Conservation (phyloP, 2,113 vertebrate species). For the Cyprinodon tularosa region DNA sequence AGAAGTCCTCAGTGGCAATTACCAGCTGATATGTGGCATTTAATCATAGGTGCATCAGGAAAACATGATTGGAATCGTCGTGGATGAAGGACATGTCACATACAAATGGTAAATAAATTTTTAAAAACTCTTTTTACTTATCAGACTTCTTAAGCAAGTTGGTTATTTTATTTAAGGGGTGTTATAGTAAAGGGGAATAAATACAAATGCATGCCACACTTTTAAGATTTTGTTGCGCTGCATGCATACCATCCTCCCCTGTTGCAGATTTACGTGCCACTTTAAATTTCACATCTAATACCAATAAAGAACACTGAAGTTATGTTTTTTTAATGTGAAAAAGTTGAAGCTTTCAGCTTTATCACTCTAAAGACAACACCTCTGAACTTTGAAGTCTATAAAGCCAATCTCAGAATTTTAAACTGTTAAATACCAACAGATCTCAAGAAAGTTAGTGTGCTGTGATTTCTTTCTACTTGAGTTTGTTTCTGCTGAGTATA, state of each 20-base stretch:
- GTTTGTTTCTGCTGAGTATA: slow-evolving; percentile 15
- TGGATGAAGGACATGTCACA: no score
- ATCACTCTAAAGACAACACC: neutral
- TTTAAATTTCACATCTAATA: neutral
- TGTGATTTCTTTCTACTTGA: neutral
- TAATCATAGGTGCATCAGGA: no score
- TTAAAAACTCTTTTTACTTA: neutral
- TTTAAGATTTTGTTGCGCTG: neutral
- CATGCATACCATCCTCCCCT: neutral
- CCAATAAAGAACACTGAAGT: neutral
- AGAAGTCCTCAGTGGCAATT: no score
- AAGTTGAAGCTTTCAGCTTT: neutral
- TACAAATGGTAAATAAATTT: no score
- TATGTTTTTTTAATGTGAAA: neutral
- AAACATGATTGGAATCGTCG: no score
- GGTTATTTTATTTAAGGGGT: neutral
- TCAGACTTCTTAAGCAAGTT: neutral
- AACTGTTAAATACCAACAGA: neutral
- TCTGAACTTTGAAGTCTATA: neutral
- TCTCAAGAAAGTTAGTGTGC: neutral
- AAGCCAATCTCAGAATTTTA: neutral
- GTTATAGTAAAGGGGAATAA: neutral
- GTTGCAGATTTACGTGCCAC: neutral
- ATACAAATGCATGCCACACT: neutral
- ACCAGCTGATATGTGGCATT: no score